Percentiles rank a stretch among this genome's conserved stretches.
phyloP scores from a whole-genome alignment of 35 echinoderm and acorn worm genomes.

The Apostichopus japonicus region DNA sequence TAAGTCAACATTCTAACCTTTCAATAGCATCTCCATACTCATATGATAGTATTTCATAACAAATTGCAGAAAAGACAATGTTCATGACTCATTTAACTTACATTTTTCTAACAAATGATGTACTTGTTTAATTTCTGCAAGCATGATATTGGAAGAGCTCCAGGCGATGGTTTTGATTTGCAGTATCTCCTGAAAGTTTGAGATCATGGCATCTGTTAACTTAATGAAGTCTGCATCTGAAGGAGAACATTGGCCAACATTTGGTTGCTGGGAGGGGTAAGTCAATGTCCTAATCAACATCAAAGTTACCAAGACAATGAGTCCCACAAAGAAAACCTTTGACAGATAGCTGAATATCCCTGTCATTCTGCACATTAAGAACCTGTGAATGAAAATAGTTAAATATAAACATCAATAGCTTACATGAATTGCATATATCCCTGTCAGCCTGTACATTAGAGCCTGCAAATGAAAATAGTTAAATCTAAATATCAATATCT shows the following conservation, averaged over 20 bases:
- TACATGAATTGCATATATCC: too few species aligned
- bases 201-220: slow-evolving; percentile 42
- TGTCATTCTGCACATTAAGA: neutral
- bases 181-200: slow-evolving; percentile 68
- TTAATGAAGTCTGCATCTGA: slow-evolving; percentile 70
- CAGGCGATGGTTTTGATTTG: slow-evolving; percentile 60
- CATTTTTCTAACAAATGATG: slow-evolving; percentile 75
- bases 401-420: too few species aligned
- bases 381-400: neutral
- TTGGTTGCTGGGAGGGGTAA: slow-evolving; percentile 72
- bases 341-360: neutral
- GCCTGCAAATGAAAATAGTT: too few species aligned
- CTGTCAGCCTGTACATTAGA: too few species aligned
- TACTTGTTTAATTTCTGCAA: slow-evolving; percentile 64
- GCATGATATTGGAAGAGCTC: slow-evolving; percentile 28
- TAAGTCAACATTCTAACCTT: too few species aligned
- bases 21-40: too few species aligned
- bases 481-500: too few species aligned
- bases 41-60: too few species aligned
- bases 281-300: slow-evolving; percentile 72
- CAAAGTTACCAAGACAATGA: neutral
- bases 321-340: neutral
- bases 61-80: too few species aligned
- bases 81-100: slow-evolving; percentile 25
- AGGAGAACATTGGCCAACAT: slow-evolving; percentile 59